phyloP scores from a whole-genome alignment of 2,113 vertebrate species.

The Falcunculus frontatus region DNA sequence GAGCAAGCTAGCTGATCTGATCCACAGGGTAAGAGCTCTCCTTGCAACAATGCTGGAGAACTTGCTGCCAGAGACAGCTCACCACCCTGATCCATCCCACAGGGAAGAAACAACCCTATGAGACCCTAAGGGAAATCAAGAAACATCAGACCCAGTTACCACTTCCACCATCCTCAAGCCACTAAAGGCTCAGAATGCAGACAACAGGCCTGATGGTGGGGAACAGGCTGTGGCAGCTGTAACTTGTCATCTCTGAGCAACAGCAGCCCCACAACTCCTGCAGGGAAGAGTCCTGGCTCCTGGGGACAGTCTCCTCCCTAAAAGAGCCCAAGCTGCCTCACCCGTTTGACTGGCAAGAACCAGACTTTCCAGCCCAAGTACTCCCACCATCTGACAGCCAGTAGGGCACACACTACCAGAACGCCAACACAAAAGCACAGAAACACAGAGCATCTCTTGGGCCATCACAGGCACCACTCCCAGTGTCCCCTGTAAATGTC shows the following conservation, averaged over 20 bases:
- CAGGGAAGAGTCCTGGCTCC: neutral
- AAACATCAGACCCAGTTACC: neutral
- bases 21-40: neutral
- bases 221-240: neutral
- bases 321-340: constrained; percentile 1
- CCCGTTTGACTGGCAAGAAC: constrained; percentile 34
- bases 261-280: neutral
- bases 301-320: neutral
- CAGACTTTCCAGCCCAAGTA: constrained; percentile 37
- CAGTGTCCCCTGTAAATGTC: neutral
- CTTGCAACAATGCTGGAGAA: neutral
- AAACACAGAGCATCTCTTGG: neutral
- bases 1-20: neutral
- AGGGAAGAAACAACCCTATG: neutral
- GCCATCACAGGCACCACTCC: neutral
- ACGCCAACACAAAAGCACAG: neutral
- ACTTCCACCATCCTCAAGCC: neutral
- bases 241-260: neutral
- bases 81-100: neutral
- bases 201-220: neutral
- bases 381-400: neutral
- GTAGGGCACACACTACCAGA: neutral
- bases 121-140: neutral
- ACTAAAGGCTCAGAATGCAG: neutral
- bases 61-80: neutral